Percentiles rank a stretch among this genome's conserved stretches.
Conservation (phyloP, 2,888 invertebrate species). For the Melinaea marsaeus region DNA sequence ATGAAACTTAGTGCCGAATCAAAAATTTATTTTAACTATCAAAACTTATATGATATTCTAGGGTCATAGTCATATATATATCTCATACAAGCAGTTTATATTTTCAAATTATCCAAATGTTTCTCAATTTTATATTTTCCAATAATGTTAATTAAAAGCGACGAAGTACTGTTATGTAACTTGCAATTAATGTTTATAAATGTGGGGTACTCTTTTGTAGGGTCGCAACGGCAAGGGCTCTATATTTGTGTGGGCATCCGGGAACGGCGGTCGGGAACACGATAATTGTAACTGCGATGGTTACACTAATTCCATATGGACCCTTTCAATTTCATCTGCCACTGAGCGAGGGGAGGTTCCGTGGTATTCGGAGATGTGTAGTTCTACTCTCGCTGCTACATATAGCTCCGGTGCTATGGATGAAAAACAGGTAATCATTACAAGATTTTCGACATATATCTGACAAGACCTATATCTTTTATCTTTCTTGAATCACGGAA, state of each 20-base stretch:
- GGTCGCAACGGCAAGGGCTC: slow-evolving; percentile 96
- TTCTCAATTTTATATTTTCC: no score
- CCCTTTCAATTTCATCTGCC: slow-evolving; percentile 96
- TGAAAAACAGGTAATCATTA: slow-evolving; percentile 83
- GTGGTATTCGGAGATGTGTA: slow-evolving; percentile 99
- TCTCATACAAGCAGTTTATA: no score
- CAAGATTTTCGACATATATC: no score
- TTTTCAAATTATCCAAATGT: no score
- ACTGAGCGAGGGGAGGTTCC: slow-evolving; percentile 94
- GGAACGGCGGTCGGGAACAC: slow-evolving; percentile 96
- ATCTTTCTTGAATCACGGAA: not conserved
- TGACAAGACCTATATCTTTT: no score
- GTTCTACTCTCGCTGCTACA: slow-evolving; percentile 97
- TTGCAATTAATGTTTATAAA: not conserved
- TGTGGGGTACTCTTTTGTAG: slow-evolving; percentile 59
- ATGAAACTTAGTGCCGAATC: no score
- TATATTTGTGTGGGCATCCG: slow-evolving; percentile 99
- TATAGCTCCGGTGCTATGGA: slow-evolving; percentile 97
- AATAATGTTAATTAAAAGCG: no score
- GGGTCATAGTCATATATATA: no score
- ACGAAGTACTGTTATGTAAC: no score
- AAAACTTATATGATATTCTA: no score
- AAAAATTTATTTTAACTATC: no score
- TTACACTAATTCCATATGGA: slow-evolving; percentile 99
- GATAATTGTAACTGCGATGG: slow-evolving; percentile 99